Evolutionary conservation across 2,888 invertebrate species (phyloP).

Genomic region (Callosobruchus maculatus): DNA sequence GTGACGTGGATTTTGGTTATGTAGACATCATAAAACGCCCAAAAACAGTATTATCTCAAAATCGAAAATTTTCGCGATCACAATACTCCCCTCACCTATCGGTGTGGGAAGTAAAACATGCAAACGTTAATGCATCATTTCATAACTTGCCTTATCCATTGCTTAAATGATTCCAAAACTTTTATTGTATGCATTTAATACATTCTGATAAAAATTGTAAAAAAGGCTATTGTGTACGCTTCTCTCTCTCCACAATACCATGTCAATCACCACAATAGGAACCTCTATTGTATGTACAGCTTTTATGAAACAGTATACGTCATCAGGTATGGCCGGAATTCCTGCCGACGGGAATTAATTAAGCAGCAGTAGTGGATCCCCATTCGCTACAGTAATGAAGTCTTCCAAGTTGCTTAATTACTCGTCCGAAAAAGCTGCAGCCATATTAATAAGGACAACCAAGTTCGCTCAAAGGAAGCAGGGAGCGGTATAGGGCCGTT

Average conservation of each 20-base stretch:
- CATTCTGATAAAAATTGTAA: too few species aligned
- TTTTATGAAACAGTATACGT: background rate
- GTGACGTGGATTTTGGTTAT: too few species aligned
- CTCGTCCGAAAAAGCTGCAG: slow-evolving; percentile 19
- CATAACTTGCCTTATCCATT: too few species aligned
- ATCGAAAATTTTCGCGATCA: too few species aligned
- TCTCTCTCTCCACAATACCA: background rate
- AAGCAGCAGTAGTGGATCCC: slow-evolving; percentile 19
- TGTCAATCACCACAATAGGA: background rate
- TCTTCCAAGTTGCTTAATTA: slow-evolving; percentile 32
- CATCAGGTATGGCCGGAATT: slow-evolving; percentile 20
- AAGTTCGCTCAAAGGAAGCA: slow-evolving; percentile 28
- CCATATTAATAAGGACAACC: slow-evolving; percentile 29
- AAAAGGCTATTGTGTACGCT: background rate
- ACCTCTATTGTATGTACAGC: background rate
- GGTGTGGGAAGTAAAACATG: too few species aligned
- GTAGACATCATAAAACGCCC: too few species aligned
- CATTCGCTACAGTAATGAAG: slow-evolving; percentile 29
- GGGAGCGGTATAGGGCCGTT: slow-evolving; percentile 1
- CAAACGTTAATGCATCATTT: too few species aligned
- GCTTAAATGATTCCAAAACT: too few species aligned
- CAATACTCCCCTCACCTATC: too few species aligned
- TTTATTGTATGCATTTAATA: too few species aligned
- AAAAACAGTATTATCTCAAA: too few species aligned
- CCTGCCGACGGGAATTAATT: slow-evolving; percentile 31